Evolutionary conservation across 2,113 vertebrate genomes (phyloP).

Genomic region (Planiliza haematocheilus): DNA sequence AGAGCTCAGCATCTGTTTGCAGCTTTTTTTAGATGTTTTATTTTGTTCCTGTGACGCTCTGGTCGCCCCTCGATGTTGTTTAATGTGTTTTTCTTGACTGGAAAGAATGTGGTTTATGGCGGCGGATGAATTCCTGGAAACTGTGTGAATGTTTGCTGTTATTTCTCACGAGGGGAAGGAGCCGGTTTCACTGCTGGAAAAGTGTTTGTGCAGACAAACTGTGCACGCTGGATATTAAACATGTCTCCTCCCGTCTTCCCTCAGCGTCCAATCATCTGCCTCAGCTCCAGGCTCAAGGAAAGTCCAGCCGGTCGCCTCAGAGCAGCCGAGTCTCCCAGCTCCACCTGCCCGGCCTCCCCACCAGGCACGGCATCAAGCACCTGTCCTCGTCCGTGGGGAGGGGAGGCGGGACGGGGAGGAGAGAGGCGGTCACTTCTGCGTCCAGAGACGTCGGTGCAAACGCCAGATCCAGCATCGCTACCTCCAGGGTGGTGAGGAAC

Average conservation of each 20-base stretch:
- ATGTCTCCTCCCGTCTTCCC: constrained; percentile 16
- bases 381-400: constrained; percentile 44
- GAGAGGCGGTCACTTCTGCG: constrained; percentile 47
- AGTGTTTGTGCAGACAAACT: constrained; percentile 31
- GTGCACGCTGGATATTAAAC: too few species aligned
- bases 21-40: constrained; percentile 10
- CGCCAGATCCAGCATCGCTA: not conserved
- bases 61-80: constrained; percentile 6
- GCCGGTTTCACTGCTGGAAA: constrained; percentile 24
- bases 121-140: constrained; percentile 18
- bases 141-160: not conserved
- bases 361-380: constrained; percentile 59
- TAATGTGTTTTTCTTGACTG: constrained; percentile 26
- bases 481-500: too few species aligned
- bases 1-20: not conserved
- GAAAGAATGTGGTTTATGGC: constrained; percentile 28
- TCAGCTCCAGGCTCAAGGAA: constrained; percentile 54
- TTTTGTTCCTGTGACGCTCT: constrained; percentile 9
- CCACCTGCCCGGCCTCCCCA: constrained; percentile 70
- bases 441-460: constrained; percentile 1
- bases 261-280: constrained; percentile 63
- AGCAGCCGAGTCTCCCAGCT: constrained; percentile 62
- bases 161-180: constrained; percentile 17
- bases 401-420: constrained; percentile 64
- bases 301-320: constrained; percentile 22